Evolutionary conservation across 2,113 vertebrate genomes (phyloP).

Genomic region (Eurystomus gularis): DNA sequence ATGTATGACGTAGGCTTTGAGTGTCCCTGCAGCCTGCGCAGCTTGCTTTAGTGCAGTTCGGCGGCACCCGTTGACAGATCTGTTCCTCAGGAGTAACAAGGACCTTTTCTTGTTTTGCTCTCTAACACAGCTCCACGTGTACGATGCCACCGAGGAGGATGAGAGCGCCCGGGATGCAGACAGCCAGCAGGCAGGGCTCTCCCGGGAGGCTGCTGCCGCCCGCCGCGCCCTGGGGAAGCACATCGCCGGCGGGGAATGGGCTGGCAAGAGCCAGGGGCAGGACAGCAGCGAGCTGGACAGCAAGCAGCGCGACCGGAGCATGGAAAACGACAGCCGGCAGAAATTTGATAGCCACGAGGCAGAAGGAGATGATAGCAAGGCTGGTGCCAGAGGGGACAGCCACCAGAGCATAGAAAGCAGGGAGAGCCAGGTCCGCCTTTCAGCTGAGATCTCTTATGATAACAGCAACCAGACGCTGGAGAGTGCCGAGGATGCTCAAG

Average conservation of each 20-base stretch:
- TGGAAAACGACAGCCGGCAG: slow-evolving; percentile 49
- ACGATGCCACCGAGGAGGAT: slow-evolving; percentile 40
- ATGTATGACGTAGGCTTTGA: neutral
- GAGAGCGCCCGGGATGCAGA: neutral
- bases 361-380: neutral
- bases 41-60: neutral
- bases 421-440: neutral
- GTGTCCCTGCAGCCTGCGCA: fast-evolving
- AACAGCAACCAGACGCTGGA: slow-evolving; percentile 29
- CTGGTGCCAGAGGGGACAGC: neutral
- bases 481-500: slow-evolving; percentile 13
- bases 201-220: neutral
- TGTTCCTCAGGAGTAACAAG: neutral
- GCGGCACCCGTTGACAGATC: neutral
- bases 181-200: neutral
- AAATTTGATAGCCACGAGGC: neutral
- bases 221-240: neutral
- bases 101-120: neutral
- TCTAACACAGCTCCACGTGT: slow-evolving; percentile 34
- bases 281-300: slow-evolving; percentile 52
- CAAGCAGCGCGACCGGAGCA: neutral
- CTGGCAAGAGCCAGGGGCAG: neutral
- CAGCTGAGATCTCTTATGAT: neutral
- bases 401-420: neutral
- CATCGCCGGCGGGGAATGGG: neutral